Percentiles rank a stretch among this genome's conserved stretches.
Conservation (phyloP, 2,888 invertebrate genomes). For the Scaptomyza polygonia region DNA sequence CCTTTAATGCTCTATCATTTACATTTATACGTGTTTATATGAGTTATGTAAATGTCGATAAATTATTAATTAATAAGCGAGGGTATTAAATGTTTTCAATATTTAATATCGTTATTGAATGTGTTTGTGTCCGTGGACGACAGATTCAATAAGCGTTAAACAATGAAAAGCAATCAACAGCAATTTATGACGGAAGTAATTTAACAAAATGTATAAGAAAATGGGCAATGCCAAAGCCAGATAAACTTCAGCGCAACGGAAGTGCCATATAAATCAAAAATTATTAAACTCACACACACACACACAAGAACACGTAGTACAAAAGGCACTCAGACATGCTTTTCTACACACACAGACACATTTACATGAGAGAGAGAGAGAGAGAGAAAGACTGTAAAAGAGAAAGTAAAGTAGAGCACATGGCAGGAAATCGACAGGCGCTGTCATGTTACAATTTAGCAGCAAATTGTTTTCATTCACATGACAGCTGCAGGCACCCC, state of each 20-base stretch:
- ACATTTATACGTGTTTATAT: not conserved
- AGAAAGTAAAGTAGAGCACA: constrained; percentile 16
- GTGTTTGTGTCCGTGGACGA: constrained; percentile 6
- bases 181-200: constrained; percentile 39
- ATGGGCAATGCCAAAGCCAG: constrained; percentile 31
- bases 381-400: not conserved
- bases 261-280: constrained; percentile 54
- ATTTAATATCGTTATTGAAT: not conserved
- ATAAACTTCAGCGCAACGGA: constrained; percentile 52
- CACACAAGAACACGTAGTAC: constrained; percentile 4
- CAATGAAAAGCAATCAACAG: constrained; percentile 44
- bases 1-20: not conserved
- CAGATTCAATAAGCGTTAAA: constrained; percentile 18
- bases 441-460: constrained; percentile 67
- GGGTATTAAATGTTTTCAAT: not conserved
- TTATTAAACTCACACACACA: constrained; percentile 44
- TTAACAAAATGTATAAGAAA: constrained; percentile 36
- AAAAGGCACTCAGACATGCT: constrained; percentile 7
- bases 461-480: constrained; percentile 70
- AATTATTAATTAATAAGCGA: not conserved
- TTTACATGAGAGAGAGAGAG: constrained; percentile 14
- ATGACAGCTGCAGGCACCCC: constrained; percentile 61
- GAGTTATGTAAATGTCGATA: not conserved
- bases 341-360: constrained; percentile 22
- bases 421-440: constrained; percentile 68